Conservation (phyloP, 2,113 vertebrate genomes). For the Solenodon paradoxus region DNA sequence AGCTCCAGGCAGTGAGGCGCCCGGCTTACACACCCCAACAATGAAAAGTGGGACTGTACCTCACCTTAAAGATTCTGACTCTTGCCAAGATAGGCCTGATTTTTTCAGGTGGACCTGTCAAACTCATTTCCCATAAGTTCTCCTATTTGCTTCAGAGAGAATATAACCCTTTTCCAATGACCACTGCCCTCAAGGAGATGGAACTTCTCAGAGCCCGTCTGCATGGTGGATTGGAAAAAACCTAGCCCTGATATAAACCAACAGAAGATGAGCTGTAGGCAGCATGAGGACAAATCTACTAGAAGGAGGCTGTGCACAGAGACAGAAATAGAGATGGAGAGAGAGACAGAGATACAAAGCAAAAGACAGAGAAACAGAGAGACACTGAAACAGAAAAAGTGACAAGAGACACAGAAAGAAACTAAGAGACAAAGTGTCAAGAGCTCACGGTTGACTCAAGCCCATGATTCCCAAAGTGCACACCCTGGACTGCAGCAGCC, state of each 20-base stretch:
- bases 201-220: not conserved
- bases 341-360: no score
- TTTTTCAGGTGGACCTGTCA: not conserved
- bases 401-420: no score
- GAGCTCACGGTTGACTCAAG: not conserved
- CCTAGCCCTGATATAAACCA: not conserved
- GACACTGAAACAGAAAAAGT: not conserved
- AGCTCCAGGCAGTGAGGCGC: accelerated
- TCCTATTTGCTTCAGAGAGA: not conserved
- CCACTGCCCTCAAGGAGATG: not conserved
- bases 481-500: not conserved
- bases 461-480: not conserved
- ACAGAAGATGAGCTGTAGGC: not conserved
- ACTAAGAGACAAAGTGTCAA: no score
- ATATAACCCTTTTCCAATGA: not conserved
- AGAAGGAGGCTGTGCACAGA: no score
- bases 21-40: not conserved
- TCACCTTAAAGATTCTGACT: not conserved
- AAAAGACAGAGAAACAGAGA: no score
- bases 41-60: accelerated
- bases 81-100: not conserved
- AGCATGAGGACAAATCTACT: not conserved
- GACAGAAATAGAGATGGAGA: no score
- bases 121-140: not conserved
- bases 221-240: not conserved